Conservation (phyloP, 2,113 vertebrate genomes). For the Pteropus alecto region DNA sequence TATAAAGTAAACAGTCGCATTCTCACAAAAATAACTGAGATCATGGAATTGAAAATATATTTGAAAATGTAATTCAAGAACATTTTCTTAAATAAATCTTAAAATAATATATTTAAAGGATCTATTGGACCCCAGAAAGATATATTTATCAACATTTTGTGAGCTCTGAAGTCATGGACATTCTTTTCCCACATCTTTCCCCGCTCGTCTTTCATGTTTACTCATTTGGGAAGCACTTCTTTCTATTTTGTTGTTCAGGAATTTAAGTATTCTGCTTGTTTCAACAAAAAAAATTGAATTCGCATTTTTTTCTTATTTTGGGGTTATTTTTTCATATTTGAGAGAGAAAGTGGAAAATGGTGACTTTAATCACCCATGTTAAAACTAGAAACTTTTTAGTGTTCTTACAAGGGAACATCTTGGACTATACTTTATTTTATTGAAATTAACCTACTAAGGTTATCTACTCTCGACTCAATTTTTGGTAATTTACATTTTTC, state of each 20-base stretch:
- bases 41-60: too few species aligned
- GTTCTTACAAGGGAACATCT: not conserved
- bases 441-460: not conserved
- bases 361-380: not conserved
- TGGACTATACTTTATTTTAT: not conserved
- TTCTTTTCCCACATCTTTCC: not conserved
- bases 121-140: not conserved
- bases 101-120: too few species aligned
- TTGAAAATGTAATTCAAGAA: too few species aligned
- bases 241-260: not conserved
- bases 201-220: not conserved
- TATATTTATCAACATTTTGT: not conserved
- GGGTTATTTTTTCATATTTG: not conserved
- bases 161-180: not conserved
- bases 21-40: too few species aligned
- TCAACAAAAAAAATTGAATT: not conserved
- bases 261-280: not conserved
- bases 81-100: too few species aligned
- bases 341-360: not conserved
- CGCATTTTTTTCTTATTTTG: not conserved
- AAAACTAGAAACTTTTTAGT: not conserved
- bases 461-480: not conserved
- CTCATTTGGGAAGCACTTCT: not conserved
- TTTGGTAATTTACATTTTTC: not conserved
- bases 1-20: too few species aligned